A percentile compares a stretch with the other conserved stretches of the same genome.
Evolutionary conservation across 2,113 vertebrate genomes (phyloP).

Genomic region (Prunella himalayana): DNA sequence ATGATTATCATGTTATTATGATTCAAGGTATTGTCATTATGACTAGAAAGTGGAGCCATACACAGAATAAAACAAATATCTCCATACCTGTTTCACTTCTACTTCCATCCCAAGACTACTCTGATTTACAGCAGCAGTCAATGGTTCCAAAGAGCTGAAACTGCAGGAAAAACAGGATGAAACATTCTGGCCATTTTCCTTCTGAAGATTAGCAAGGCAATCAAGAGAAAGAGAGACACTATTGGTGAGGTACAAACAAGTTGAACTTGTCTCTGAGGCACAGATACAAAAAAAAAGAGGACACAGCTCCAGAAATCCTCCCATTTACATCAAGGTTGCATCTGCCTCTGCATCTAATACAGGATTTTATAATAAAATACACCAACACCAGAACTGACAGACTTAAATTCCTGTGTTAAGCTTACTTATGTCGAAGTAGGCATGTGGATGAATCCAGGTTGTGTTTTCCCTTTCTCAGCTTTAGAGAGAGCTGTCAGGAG

Average conservation of each 20-base stretch:
- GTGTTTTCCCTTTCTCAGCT: neutral
- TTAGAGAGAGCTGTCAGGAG: neutral
- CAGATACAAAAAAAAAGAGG: neutral
- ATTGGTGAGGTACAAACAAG: neutral
- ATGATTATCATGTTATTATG: neutral
- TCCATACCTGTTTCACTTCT: neutral
- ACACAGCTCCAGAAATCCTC: neutral
- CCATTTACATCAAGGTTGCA: neutral
- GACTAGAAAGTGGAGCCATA: neutral
- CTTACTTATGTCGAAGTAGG: neutral
- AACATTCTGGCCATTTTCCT: neutral
- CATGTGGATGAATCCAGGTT: neutral
- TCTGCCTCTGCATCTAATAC: neutral
- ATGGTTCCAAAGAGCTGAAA: neutral
- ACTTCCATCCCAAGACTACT: neutral
- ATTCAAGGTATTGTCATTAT: neutral
- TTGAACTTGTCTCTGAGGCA: neutral
- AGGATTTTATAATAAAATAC: neutral
- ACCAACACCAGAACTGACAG: rapidly evolving
- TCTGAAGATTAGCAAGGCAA: neutral
- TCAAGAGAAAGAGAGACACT: neutral
- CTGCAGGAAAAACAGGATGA: neutral
- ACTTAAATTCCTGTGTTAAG: neutral
- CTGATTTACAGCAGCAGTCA: neutral
- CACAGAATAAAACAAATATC: neutral